Percentiles rank a stretch among this genome's conserved stretches.
Conservation (phyloP, 2,797 vertebrate species). For the Spinus pinus region DNA sequence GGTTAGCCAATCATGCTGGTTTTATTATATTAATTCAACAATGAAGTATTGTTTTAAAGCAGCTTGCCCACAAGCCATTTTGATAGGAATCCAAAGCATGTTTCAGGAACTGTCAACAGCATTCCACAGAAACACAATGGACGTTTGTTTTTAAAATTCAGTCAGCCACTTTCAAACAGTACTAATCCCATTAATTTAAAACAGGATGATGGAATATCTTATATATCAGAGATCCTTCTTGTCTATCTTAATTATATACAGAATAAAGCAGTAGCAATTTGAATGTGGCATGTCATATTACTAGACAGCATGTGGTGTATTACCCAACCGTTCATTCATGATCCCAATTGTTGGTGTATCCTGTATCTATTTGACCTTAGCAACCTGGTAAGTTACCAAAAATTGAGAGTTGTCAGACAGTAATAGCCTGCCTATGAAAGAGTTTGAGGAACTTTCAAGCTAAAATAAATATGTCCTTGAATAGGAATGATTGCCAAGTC, state of each 20-base stretch:
- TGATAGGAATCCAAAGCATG: constrained; percentile 79
- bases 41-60: constrained; percentile 77
- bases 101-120: constrained; percentile 78
- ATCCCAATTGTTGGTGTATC: neutral
- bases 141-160: constrained; percentile 66
- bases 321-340: neutral
- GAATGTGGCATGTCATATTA: neutral
- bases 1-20: constrained; percentile 74
- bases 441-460: neutral
- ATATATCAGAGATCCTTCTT: constrained; percentile 6
- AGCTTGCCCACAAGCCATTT: constrained; percentile 75
- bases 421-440: neutral
- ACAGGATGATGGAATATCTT: constrained; percentile 43
- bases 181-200: constrained; percentile 66
- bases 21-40: constrained; percentile 74
- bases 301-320: neutral
- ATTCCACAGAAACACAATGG: constrained; percentile 78
- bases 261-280: constrained; percentile 49
- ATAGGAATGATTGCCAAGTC: neutral
- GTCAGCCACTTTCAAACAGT: constrained; percentile 54
- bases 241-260: constrained; percentile 32
- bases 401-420: neutral
- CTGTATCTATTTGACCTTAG: neutral
- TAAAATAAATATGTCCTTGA: constrained; percentile 11
- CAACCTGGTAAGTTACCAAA: neutral